These are phyloP conservation scores for Anguilla megastoma DNA, from an alignment of 2,797 vertebrate genomes.

Conservation along the genomic window DNA sequence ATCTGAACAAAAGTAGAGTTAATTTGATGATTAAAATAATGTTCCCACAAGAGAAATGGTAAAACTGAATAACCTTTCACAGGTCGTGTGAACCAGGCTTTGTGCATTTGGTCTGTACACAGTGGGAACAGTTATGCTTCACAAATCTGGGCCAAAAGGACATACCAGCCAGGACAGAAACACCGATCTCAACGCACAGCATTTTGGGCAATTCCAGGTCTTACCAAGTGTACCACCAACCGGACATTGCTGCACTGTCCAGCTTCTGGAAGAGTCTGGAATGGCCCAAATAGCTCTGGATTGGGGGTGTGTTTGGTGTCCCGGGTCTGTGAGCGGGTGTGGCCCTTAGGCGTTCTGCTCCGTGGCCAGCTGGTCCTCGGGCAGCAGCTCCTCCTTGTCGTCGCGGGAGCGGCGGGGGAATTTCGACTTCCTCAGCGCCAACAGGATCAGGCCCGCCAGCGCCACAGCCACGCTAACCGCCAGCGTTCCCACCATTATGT, in stretches of 20 bases:
- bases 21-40: no score
- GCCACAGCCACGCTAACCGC: slow-evolving; percentile 58
- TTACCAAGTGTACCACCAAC: neutral
- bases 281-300: neutral
- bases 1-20: no score
- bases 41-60: neutral
- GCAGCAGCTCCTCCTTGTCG: slow-evolving; percentile 71
- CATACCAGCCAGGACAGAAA: neutral
- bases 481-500: slow-evolving; percentile 67
- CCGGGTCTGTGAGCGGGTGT: neutral
- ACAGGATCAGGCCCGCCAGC: slow-evolving; percentile 57
- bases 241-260: neutral
- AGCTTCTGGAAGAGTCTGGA: neutral
- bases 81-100: neutral
- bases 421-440: slow-evolving; percentile 53
- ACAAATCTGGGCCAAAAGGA: neutral
- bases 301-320: neutral
- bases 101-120: neutral
- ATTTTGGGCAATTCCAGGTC: neutral
- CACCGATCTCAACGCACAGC: neutral
- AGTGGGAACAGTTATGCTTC: neutral
- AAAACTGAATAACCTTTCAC: neutral
- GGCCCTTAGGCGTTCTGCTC: slow-evolving; percentile 43
- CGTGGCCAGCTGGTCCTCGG: slow-evolving; percentile 51
- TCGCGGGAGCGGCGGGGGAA: slow-evolving; percentile 42